Percentiles rank a stretch among this genome's conserved stretches.
Conservation (phyloP, 2,113 vertebrate species). For the Hucho hucho region DNA sequence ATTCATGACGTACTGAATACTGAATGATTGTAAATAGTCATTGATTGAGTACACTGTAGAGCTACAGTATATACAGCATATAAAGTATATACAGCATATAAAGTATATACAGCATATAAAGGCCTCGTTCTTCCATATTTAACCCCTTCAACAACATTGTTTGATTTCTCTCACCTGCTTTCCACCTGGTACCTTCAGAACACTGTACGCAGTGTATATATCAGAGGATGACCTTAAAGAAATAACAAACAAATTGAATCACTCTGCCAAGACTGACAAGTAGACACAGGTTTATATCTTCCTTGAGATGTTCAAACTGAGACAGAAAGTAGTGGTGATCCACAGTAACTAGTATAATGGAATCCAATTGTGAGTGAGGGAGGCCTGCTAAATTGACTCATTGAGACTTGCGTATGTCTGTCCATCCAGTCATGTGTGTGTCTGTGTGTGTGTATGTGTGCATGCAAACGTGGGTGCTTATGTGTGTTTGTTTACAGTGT, state of each 20-base stretch:
- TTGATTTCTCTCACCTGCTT: conserved; percentile 39
- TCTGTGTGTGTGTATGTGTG: not conserved
- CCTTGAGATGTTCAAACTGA: not conserved
- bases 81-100: not conserved
- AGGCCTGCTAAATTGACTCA: conserved; percentile 22
- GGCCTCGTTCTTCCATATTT: not conserved
- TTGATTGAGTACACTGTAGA: not conserved
- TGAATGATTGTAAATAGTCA: not conserved
- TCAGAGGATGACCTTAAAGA: conserved; percentile 35
- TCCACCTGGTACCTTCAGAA: conserved; percentile 10
- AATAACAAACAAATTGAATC: not conserved
- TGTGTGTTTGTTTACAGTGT: not conserved
- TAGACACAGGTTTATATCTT: not conserved
- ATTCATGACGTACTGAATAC: conserved; percentile 7
- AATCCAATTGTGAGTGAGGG: conserved; percentile 7
- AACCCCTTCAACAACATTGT: not conserved
- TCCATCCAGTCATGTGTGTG: not conserved
- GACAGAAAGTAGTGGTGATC: not conserved
- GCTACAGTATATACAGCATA: not conserved
- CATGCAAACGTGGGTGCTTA: not conserved
- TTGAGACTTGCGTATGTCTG: not conserved
- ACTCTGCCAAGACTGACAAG: not conserved
- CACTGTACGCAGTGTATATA: conserved; percentile 34
- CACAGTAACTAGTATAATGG: not conserved
- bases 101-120: not conserved